Evolutionary conservation across 2,113 vertebrate genomes (phyloP).

Genomic region (Heterocephalus glaber): DNA sequence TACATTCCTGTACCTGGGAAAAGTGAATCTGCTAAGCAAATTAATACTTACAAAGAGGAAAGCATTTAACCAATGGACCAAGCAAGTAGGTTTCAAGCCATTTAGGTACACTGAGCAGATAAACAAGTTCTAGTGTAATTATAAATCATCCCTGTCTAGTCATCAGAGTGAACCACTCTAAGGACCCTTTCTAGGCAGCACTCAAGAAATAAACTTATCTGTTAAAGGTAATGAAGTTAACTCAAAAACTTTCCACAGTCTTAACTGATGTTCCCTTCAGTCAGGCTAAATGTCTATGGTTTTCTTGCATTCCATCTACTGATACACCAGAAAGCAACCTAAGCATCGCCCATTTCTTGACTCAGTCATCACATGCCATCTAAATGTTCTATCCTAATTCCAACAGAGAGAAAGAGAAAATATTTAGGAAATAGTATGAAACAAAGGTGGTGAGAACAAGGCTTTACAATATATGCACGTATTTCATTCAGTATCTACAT

Average conservation of each 20-base stretch:
- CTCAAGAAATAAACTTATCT: conserved; percentile 17
- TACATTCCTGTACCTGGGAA: conserved; percentile 63
- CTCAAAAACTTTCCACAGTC: conserved; percentile 8
- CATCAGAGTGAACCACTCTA: not conserved
- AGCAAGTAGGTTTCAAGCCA: conserved; percentile 56
- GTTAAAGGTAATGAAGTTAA: not conserved
- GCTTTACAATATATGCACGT: not conserved
- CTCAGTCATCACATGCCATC: not conserved
- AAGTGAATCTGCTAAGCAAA: conserved; percentile 77
- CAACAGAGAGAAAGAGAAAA: not conserved
- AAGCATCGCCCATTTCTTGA: not conserved
- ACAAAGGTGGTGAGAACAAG: not conserved
- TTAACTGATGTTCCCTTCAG: not conserved
- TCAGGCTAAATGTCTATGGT: not conserved
- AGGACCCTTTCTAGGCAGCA: not conserved
- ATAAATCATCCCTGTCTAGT: conserved; percentile 24
- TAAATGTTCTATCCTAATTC: not conserved
- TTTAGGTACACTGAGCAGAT: conserved; percentile 19
- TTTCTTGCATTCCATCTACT: not conserved
- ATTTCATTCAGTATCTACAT: not conserved
- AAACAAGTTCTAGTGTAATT: conserved; percentile 58
- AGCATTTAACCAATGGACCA: conserved; percentile 52
- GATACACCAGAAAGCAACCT: not conserved
- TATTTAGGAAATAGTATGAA: not conserved
- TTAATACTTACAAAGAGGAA: conserved; percentile 63